Conservation (phyloP, 2,797 vertebrate species). For the Acrossocheilus fasciatus region DNA sequence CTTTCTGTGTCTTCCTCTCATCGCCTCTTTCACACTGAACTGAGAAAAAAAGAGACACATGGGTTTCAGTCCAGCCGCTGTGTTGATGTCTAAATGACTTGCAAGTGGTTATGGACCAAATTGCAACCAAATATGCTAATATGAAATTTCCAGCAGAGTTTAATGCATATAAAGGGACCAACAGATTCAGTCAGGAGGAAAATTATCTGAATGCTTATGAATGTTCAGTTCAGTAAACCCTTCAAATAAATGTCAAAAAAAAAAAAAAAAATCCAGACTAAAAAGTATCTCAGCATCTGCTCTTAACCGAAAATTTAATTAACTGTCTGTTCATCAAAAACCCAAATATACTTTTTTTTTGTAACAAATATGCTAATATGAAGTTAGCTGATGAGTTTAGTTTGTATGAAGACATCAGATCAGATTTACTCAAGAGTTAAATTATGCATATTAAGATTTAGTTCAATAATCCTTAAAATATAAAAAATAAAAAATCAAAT, state of each 20-base stretch:
- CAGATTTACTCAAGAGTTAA: too few species aligned
- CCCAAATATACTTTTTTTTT: too few species aligned
- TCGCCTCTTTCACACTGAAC: background rate
- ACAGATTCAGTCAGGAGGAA: too few species aligned
- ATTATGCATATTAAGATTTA: background rate
- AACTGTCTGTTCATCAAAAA: background rate
- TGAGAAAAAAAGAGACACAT: slow-evolving; percentile 6
- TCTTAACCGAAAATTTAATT: background rate
- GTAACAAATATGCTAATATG: too few species aligned
- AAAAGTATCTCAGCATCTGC: too few species aligned
- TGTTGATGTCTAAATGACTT: background rate
- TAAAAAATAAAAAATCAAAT: too few species aligned
- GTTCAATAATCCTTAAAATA: background rate
- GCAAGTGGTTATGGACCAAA: background rate
- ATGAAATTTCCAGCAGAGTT: too few species aligned
- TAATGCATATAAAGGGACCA: too few species aligned
- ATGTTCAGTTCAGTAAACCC: background rate
- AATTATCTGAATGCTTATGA: background rate
- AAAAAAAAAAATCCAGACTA: too few species aligned
- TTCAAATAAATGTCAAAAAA: background rate
- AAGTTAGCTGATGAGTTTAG: too few species aligned
- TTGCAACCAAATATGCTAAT: background rate
- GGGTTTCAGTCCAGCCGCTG: background rate
- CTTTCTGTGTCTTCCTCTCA: fast-evolving
- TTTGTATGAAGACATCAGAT: too few species aligned